Conservation (phyloP, 2,797 vertebrate species). For the Gymnothorax reevesii region DNA sequence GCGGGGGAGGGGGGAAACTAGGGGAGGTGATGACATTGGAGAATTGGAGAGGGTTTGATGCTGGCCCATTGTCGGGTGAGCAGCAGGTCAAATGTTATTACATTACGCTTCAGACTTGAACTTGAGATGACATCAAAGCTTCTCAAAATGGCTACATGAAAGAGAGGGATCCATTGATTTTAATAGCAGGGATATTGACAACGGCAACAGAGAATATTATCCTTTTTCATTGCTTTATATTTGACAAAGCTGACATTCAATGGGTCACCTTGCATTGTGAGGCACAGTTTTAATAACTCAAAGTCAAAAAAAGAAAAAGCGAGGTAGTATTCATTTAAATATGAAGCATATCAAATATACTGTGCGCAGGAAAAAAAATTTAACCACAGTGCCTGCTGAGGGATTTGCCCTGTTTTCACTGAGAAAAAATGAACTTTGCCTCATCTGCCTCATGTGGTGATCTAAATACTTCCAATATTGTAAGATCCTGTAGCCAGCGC, state of each 20-base stretch:
- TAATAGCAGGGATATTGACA: constrained; percentile 21
- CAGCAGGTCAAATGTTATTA: constrained; percentile 60
- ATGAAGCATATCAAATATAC: no score
- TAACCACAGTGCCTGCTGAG: no score
- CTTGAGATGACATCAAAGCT: constrained; percentile 75
- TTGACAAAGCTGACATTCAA: not conserved
- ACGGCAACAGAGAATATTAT: constrained; percentile 16
- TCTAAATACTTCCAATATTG: no score
- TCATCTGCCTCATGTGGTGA: no score
- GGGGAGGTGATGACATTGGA: constrained; percentile 10
- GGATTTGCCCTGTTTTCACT: no score
- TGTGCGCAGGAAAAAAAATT: no score
- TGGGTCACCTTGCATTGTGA: not conserved
- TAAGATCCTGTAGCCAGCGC: no score
- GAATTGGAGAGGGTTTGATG: not conserved
- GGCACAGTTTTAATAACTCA: not conserved
- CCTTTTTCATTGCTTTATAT: not conserved
- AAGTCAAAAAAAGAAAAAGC: not conserved
- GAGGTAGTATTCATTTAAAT: no score
- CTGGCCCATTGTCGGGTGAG: constrained; percentile 60
- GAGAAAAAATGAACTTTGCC: no score
- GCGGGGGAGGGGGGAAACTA: not conserved
- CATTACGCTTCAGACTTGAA: constrained; percentile 74
- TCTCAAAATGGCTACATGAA: constrained; percentile 49
- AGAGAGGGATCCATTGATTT: constrained; percentile 59